phyloP scores from a whole-genome alignment of 2,113 vertebrate genomes.

The Irena cyanogastra region DNA sequence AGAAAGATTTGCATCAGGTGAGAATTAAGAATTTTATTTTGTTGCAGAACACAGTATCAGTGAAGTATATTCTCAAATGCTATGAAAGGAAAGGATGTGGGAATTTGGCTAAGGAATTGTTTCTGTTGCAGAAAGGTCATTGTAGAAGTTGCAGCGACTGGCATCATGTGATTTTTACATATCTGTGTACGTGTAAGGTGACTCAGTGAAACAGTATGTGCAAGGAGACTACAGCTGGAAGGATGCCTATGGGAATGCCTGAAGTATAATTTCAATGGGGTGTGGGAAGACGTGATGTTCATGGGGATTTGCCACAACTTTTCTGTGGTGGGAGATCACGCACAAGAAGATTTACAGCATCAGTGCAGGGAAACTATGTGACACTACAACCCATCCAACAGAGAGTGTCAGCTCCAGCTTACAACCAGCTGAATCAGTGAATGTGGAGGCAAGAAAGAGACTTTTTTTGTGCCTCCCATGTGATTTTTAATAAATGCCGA shows the following conservation, averaged over 20 bases:
- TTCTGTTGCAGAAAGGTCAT: neutral
- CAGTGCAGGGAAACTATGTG: neutral
- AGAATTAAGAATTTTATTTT: neutral
- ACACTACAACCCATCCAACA: neutral
- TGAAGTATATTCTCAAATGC: neutral
- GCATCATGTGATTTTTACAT: neutral
- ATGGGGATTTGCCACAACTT: neutral
- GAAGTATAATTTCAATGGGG: neutral
- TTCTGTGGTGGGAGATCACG: neutral
- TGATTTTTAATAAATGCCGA: neutral
- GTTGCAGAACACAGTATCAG: neutral
- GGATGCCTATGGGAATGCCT: neutral
- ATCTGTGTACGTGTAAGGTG: neutral
- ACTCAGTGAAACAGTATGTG: neutral
- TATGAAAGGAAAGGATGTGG: neutral
- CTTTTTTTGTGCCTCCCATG: neutral
- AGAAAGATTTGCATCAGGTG: neutral
- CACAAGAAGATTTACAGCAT: neutral
- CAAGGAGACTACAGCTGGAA: neutral
- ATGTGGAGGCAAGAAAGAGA: neutral
- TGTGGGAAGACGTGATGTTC: neutral
- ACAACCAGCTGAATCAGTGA: neutral
- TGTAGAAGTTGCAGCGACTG: neutral
- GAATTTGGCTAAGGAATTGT: neutral
- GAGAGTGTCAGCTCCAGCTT: neutral